Evolutionary conservation across 37 sponge, comb jelly and placozoan species (phyloP).

Genomic region (Crambe crambe): DNA sequence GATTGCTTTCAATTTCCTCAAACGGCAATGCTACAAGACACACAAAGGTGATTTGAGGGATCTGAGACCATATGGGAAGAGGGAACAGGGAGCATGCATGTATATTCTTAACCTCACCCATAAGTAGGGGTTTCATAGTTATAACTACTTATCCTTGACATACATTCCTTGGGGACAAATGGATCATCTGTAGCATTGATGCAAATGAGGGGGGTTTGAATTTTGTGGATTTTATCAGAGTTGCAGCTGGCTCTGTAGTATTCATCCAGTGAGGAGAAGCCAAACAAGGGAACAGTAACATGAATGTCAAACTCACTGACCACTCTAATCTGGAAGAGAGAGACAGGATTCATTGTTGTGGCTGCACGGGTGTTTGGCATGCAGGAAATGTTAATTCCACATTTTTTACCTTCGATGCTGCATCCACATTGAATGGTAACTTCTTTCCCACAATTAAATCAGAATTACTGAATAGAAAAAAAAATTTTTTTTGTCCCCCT

Average conservation of each 20-base stretch:
- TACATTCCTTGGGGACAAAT: conserved; percentile 68
- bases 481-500: neutral
- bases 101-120: no score
- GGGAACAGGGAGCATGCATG: no score
- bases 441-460: neutral
- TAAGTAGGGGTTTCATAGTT: no score
- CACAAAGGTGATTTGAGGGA: no score
- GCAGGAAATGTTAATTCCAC: neutral
- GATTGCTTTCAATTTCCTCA: conserved; percentile 37
- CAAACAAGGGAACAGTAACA: conserved; percentile 59
- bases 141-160: neutral
- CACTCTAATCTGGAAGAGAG: neutral
- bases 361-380: no score
- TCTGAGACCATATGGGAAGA: no score
- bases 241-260: conserved; percentile 61
- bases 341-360: neutral
- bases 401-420: neutral
- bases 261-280: conserved; percentile 57
- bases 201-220: conserved; percentile 54
- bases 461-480: neutral
- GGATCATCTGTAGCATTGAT: conserved; percentile 74
- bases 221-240: conserved; percentile 36
- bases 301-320: conserved; percentile 60
- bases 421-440: conserved; percentile 9
- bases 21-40: conserved; percentile 57